A percentile compares a stretch with the other conserved stretches of the same genome.
Conservation (phyloP, 2,888 invertebrate species). For the Pseudococcus jackbeardsleyi region DNA sequence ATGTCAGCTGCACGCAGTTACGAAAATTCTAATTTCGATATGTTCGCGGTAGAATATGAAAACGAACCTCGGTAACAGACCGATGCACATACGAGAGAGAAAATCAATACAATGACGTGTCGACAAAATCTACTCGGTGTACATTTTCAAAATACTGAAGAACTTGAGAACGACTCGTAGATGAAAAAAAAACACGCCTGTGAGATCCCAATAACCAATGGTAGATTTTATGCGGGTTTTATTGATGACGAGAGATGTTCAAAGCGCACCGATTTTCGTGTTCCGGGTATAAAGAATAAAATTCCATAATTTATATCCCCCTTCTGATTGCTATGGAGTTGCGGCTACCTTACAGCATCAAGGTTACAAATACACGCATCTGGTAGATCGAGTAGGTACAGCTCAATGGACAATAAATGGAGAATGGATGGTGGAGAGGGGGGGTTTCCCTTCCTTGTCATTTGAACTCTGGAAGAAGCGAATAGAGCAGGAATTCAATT, state of each 20-base stretch:
- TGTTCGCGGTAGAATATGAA: background rate
- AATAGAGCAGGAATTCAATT: background rate
- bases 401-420: constrained; percentile 23
- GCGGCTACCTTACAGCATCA: background rate
- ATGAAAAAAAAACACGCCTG: background rate
- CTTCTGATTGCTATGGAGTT: background rate
- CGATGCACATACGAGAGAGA: background rate
- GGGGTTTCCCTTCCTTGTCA: background rate
- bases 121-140: background rate
- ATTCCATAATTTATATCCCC: constrained; percentile 41
- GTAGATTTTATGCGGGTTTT: constrained; percentile 1
- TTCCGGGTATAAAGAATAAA: background rate
- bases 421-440: background rate
- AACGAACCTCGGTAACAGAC: background rate
- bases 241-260: background rate
- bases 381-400: background rate
- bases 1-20: constrained; percentile 32
- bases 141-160: background rate
- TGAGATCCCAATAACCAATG: constrained; percentile 3
- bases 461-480: background rate
- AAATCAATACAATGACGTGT: constrained; percentile 33
- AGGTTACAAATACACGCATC: background rate
- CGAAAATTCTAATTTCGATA: constrained; percentile 15
- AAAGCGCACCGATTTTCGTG: constrained; percentile 21
- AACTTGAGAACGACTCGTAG: background rate